Conservation (phyloP, 2,888 invertebrate species). For the Apamea monoglypha region DNA sequence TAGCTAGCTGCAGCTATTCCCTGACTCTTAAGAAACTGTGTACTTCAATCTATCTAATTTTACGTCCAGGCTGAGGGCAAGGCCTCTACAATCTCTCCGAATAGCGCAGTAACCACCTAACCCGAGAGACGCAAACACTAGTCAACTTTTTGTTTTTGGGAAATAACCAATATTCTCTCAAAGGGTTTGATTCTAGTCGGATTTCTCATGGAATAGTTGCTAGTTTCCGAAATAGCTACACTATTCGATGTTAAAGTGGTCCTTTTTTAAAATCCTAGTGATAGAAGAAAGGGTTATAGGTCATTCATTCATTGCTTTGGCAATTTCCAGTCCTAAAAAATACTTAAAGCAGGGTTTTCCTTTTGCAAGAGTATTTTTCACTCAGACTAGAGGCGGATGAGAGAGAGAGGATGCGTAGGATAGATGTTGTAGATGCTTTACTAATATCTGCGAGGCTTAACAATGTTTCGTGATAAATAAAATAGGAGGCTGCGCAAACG, state of each 20-base stretch:
- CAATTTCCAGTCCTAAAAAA: not conserved
- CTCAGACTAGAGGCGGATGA: not conserved
- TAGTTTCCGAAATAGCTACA: not conserved
- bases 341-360: not conserved
- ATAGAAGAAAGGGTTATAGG: constrained; percentile 1
- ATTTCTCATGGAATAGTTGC: not conserved
- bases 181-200: not conserved
- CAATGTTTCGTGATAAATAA: constrained; percentile 8
- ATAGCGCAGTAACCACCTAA: not conserved
- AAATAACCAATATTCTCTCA: not conserved
- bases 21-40: no score
- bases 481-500: not conserved
- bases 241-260: not conserved
- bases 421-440: not conserved
- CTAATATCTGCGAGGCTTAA: not conserved
- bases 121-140: not conserved
- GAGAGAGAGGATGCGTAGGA: not conserved
- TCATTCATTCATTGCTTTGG: not conserved
- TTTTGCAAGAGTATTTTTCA: not conserved
- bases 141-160: not conserved
- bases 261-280: not conserved
- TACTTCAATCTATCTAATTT: no score
- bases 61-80: no score
- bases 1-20: no score
- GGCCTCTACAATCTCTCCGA: no score